Evolutionary conservation across 2,113 vertebrate species (phyloP), one percentile per base, ranked within the genome.

Genomic region (Chitala chitala): DNA sequence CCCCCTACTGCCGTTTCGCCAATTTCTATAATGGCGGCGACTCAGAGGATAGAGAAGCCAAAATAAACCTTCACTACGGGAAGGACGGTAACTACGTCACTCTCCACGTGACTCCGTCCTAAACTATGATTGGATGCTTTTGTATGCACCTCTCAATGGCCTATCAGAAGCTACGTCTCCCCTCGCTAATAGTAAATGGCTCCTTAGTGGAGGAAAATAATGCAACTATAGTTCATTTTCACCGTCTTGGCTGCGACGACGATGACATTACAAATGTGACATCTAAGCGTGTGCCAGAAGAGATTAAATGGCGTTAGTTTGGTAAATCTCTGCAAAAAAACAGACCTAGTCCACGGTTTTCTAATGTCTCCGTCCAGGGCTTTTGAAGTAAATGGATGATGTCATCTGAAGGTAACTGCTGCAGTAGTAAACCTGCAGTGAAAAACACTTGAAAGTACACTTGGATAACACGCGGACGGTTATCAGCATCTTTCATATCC

Each of bases 21-120:
- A 81, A 76, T 56, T 78, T 82, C 78, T 82, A 84, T 88, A 91
- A 91, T 90, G 88, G 90, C 88, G 89, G 82, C 86, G 84, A 80
- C 83, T 75, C 74, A 7, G 75, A 86, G 80, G 89, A 79, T 78
- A 84, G 80, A 75, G 66, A 77, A 83, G 87, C 84, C 85, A 86
- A 89, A 90, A 88, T 87, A 89, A 87, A 87, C 82, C 75, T 68
- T 73, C 72, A 80, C 80, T 78, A 4, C 72, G 63, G 76, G 53
- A n/a, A 68, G 71, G 77, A 69, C 55, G 38, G 59, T 71, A 70
- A 50, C 38, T 69, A 51, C 86, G 86, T 89, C 88, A 88, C 79
- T 80, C 83, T 84, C 83, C 87, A 87, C 82, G 80, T 83, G 84
- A 84, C 74, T 48, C 50, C 70, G 69, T 74, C 72, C 77, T 48